Percentiles rank a stretch among this genome's conserved stretches.
Evolutionary conservation across 2,113 vertebrate genomes (phyloP).

Genomic region (Herpailurus yagouaroundi): DNA sequence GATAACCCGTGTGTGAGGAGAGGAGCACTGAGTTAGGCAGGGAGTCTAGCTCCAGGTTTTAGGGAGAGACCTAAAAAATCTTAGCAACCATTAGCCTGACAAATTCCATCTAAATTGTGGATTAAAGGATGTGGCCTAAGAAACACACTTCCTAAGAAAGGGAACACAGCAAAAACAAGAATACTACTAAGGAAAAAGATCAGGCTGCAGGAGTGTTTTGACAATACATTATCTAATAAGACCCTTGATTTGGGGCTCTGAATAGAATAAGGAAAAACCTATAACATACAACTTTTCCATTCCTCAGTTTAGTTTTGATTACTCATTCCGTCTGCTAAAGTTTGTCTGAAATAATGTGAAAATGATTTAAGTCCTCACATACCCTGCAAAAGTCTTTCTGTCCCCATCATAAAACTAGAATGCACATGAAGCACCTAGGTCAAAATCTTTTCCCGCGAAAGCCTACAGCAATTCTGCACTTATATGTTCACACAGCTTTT

Average conservation of each 20-base stretch:
- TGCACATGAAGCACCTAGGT: neutral
- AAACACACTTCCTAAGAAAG: neutral
- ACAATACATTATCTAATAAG: neutral
- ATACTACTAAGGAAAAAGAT: neutral
- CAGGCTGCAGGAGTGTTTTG: neutral
- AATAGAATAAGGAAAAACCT: neutral
- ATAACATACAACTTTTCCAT: neutral
- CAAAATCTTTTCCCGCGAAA: neutral
- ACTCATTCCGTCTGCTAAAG: neutral
- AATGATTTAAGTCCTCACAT: constrained; percentile 22
- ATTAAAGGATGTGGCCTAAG: neutral
- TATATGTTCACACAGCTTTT: neutral
- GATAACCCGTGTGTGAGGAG: neutral
- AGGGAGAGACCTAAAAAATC: neutral
- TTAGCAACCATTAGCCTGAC: neutral
- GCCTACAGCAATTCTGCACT: neutral
- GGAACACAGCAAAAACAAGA: neutral
- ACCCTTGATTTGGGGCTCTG: neutral
- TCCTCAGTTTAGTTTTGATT: constrained; percentile 26
- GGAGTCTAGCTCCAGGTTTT: neutral
- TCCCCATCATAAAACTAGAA: neutral
- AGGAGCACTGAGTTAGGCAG: neutral
- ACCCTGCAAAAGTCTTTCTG: neutral
- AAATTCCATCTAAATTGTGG: neutral
- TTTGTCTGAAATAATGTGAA: constrained; percentile 27